These are phyloP conservation scores for Acheta domesticus DNA, from an alignment of 2,888 invertebrate genomes.

Conservation along the genomic window DNA sequence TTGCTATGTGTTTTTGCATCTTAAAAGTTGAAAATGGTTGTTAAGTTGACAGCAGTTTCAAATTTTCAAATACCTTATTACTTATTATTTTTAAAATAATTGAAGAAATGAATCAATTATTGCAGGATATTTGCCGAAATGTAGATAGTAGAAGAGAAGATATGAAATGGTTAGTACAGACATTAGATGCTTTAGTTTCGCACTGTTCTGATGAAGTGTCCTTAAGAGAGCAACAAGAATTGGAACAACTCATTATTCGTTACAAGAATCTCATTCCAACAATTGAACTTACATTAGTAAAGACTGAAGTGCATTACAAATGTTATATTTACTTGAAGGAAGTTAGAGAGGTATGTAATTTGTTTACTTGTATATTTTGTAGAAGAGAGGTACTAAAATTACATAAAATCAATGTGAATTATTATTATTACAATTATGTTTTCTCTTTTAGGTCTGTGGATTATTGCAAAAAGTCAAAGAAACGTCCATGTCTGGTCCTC, in stretches of 20 bases:
- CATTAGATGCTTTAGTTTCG: slow-evolving; percentile 78
- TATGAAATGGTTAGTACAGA: slow-evolving; percentile 93
- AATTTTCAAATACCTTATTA: slow-evolving; percentile 18
- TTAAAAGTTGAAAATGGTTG: too few relatives aligned
- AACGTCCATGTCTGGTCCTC: slow-evolving; percentile 53
- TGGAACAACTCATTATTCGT: slow-evolving; percentile 78
- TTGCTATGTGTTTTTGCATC: too few relatives aligned
- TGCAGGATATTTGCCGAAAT: slow-evolving; percentile 82
- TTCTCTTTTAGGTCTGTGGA: slow-evolving; percentile 43
- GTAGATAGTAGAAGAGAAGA: slow-evolving; percentile 87
- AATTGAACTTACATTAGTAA: slow-evolving; percentile 88
- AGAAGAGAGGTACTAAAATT: neutral
- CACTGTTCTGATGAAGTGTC: slow-evolving; percentile 80
- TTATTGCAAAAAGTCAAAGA: slow-evolving; percentile 73
- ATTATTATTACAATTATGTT: neutral
- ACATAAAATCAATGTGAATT: neutral
- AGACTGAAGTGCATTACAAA: slow-evolving; percentile 86
- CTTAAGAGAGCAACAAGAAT: slow-evolving; percentile 70
- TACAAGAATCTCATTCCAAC: slow-evolving; percentile 90
- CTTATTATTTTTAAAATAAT: neutral
- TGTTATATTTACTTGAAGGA: slow-evolving; percentile 89
- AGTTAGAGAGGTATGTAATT: slow-evolving; percentile 49
- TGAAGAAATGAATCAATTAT: slow-evolving; percentile 33
- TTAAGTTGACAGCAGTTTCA: neutral
- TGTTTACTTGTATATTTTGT: neutral